These are phyloP conservation scores for Aphidius colemani DNA, from an alignment of 2,888 invertebrate species.

Conservation along the genomic window DNA sequence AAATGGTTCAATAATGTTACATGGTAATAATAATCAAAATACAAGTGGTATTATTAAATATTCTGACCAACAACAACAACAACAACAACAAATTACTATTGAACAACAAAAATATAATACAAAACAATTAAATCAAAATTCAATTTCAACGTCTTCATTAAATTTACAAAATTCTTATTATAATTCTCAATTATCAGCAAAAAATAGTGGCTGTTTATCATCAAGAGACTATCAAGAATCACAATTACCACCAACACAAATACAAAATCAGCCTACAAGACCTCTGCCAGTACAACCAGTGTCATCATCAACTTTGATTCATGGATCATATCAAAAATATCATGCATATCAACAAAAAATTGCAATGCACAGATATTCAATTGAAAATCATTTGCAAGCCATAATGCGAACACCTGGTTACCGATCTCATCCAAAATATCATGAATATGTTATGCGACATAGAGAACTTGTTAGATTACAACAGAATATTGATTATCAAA, in stretches of 20 bases:
- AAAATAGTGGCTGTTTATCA: no score
- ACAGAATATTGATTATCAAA: slow-evolving; percentile 50
- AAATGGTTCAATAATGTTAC: slow-evolving; percentile 8
- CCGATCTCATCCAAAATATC: slow-evolving; percentile 54
- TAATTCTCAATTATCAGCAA: slow-evolving; percentile 35
- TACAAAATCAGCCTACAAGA: slow-evolving; percentile 19
- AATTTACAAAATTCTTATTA: slow-evolving; percentile 36
- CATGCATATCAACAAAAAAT: slow-evolving; percentile 50
- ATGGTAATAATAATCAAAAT: slow-evolving; percentile 17
- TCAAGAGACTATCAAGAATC: slow-evolving; percentile 38
- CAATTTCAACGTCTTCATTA: slow-evolving; percentile 37
- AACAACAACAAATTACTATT: slow-evolving; percentile 15
- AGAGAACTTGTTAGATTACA: slow-evolving; percentile 51
- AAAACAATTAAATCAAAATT: slow-evolving; percentile 40
- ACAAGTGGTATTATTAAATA: slow-evolving; percentile 32
- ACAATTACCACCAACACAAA: no score
- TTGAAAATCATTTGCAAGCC: slow-evolving; percentile 52
- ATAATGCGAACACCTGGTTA: slow-evolving; percentile 52
- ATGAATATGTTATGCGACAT: slow-evolving; percentile 51
- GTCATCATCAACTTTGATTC: slow-evolving; percentile 35
- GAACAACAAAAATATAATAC: slow-evolving; percentile 38
- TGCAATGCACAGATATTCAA: slow-evolving; percentile 49
- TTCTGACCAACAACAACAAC: slow-evolving; percentile 32
- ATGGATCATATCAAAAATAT: slow-evolving; percentile 47
- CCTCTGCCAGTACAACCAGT: slow-evolving; percentile 31